These are phyloP conservation scores for Trachurus trachurus DNA, from an alignment of 2,797 vertebrate species.

Conservation along the genomic window DNA sequence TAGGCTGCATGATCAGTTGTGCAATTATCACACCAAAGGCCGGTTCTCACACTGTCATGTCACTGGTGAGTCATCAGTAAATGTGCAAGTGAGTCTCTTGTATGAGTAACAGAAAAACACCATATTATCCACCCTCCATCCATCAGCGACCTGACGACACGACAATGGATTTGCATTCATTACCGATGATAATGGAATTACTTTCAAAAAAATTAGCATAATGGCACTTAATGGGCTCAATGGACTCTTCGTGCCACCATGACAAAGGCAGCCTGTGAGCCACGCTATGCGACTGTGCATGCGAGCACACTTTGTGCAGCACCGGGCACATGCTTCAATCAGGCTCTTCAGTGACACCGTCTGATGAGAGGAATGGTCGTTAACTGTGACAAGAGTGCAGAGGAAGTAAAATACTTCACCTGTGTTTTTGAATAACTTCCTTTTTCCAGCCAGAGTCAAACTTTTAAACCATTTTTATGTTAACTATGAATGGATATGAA, in stretches of 20 bases:
- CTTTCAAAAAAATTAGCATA: constrained; percentile 76
- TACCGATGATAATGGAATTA: constrained; percentile 67
- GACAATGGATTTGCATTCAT: constrained; percentile 67
- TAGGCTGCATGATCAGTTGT: constrained; percentile 13
- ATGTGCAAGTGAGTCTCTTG: constrained; percentile 25
- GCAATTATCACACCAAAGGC: constrained; percentile 30
- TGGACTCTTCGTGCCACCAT: constrained; percentile 72
- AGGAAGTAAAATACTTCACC: not conserved
- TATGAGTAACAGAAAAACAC: constrained; percentile 34
- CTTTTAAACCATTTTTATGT: no score
- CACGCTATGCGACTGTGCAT: constrained; percentile 14
- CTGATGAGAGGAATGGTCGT: not conserved
- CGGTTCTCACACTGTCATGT: constrained; percentile 33
- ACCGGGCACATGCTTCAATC: constrained; percentile 24
- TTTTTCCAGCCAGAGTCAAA: not conserved
- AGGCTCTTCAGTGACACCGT: constrained; percentile 10
- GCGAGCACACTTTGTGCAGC: constrained; percentile 28
- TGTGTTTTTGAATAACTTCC: not conserved
- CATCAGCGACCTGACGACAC: constrained; percentile 42
- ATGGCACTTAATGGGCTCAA: constrained; percentile 71
- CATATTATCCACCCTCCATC: constrained; percentile 12
- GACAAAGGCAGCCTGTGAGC: constrained; percentile 67
- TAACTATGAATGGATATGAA: no score
- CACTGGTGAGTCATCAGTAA: constrained; percentile 58
- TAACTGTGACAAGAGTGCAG: not conserved